Evolutionary conservation across 2,888 invertebrate species (phyloP).

Genomic region (Heliconius sara): DNA sequence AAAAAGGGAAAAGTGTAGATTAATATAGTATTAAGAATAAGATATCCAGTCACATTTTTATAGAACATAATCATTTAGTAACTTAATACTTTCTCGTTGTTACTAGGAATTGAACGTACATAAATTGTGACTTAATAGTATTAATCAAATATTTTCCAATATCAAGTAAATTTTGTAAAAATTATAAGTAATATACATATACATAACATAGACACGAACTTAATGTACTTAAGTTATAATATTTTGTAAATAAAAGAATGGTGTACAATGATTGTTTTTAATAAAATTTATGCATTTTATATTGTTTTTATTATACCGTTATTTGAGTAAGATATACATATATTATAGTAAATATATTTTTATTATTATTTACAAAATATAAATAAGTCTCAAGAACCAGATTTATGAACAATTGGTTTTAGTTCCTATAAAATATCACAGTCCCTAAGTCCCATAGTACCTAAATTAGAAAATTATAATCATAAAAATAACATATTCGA

Average conservation of each 20-base stretch:
- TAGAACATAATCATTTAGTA: neutral
- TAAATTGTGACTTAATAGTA: conserved; percentile 44
- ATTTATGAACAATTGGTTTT: no score
- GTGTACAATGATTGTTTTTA: conserved; percentile 57
- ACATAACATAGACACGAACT: neutral
- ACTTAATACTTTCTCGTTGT: neutral
- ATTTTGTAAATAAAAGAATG: conserved; percentile 73
- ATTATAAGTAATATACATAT: conserved; percentile 21
- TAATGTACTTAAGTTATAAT: conserved; percentile 52
- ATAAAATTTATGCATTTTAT: conserved; percentile 38
- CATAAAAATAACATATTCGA: no score
- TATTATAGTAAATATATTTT: no score
- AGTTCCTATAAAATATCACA: no score
- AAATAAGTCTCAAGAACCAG: no score
- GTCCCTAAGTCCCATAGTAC: no score
- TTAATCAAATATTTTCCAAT: conserved; percentile 64
- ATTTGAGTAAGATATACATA: neutral
- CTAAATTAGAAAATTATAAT: no score
- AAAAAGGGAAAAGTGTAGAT: neutral
- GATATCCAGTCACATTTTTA: neutral
- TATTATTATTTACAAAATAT: no score
- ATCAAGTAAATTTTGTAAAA: conserved; percentile 40
- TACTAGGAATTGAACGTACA: neutral
- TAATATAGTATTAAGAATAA: neutral
- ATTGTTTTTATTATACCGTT: neutral